phyloP scores from a whole-genome alignment of 2,797 vertebrate species.

The Eurystomus glaucurus region DNA sequence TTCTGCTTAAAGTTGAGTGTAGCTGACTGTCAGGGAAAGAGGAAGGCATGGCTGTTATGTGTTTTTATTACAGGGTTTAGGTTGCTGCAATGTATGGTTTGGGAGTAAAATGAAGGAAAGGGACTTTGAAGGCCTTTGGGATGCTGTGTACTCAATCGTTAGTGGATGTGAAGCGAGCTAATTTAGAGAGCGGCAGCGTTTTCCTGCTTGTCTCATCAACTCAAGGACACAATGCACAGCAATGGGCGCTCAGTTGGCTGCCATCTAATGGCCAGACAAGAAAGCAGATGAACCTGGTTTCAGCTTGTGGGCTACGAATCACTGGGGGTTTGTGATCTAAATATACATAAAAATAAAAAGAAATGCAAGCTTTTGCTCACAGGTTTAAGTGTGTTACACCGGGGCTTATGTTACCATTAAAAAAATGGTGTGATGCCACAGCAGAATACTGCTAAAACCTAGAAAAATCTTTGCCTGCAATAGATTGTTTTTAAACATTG shows the following conservation, averaged over 20 bases:
- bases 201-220: neutral
- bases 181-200: neutral
- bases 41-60: neutral
- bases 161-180: neutral
- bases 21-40: neutral
- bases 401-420: neutral
- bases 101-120: neutral
- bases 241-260: slow-evolving; percentile 13
- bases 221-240: neutral
- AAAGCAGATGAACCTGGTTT: neutral
- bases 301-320: neutral
- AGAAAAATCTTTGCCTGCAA: neutral
- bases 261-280: slow-evolving; percentile 64
- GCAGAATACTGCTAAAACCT: neutral
- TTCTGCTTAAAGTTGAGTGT: neutral
- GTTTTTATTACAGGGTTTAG: neutral
- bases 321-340: neutral
- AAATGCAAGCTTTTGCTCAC: neutral
- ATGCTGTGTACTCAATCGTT: neutral
- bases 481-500: neutral
- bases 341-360: neutral
- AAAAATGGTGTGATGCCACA: neutral
- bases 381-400: neutral
- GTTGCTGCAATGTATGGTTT: neutral
- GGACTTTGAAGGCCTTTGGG: neutral